Evolutionary conservation across 1,140 invertebrate genomes (phyloP), one percentile per base, ranked within the genome.

Genomic region (Plutomurus gul): DNA sequence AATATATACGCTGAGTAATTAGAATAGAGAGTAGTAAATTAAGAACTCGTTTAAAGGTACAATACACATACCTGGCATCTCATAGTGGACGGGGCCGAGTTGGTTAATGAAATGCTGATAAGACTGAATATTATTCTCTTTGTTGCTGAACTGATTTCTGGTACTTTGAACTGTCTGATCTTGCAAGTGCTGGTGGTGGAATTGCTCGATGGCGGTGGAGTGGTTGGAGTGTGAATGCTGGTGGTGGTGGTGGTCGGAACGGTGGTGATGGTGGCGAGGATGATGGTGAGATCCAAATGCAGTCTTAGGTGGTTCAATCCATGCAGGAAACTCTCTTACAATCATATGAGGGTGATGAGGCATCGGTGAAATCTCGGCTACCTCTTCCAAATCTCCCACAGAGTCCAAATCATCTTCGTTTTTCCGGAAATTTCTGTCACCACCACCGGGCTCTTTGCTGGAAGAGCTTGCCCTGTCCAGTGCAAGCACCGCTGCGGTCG

Each of bases 31-130:
- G n/a, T n/a, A n/a, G n/a, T n/a, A n/a, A n/a, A n/a, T n/a, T n/a
- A n/a, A n/a, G n/a, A n/a, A n/a, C n/a, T n/a, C n/a, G n/a, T n/a
- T n/a, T n/a, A n/a, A n/a, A n/a, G n/a, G n/a, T n/a, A n/a, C n/a
- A n/a, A n/a, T n/a, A n/a, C n/a, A 51, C 37, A 51, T 39, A 82
- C 81, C 77, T 65, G 81, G 70, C 47, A 76, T 76, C 16, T 82
- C 77, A 36, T 75, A 79, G 33, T 30, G 36, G 3, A 82, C 47
- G 13, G 77, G 47, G 16, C 81, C 81, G 7, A 82, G 37, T 49
- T 82, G 81, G 18, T 73, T 80, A 7, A 82, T 77, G 49, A 82
- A 82, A 20, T 80, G 75, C 13, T 82, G 76, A 43, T 78, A 80
- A n/a, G 39, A 43, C 22, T 75, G 22, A 25, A 4, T 56, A 71